Conservation (phyloP, 2,888 invertebrate genomes). For the Pseudoips prasinana region DNA sequence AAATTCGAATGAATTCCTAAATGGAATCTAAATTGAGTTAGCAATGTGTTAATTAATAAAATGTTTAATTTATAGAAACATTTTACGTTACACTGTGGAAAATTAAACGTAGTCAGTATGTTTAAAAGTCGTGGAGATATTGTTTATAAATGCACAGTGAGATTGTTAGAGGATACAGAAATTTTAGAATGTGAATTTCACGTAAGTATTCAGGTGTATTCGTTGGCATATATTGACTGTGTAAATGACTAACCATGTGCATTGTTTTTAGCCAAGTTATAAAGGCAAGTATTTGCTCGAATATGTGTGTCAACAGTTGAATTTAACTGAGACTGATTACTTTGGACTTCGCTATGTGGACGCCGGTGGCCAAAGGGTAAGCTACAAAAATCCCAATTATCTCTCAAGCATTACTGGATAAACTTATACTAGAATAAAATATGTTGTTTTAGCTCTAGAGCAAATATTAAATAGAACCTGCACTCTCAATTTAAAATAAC, state of each 20-base stretch:
- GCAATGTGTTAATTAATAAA: constrained; percentile 24
- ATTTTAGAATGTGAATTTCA: constrained; percentile 96
- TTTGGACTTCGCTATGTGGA: constrained; percentile 97
- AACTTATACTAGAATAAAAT: too few species aligned
- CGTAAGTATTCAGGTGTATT: constrained; percentile 50
- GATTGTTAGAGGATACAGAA: constrained; percentile 94
- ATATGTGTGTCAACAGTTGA: constrained; percentile 94
- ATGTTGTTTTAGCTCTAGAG: too few species aligned
- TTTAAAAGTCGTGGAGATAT: constrained; percentile 88
- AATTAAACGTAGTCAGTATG: constrained; percentile 58
- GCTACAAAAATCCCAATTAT: constrained; percentile 46
- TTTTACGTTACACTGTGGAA: constrained; percentile 17
- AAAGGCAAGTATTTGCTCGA: constrained; percentile 95
- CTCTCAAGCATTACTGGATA: too few species aligned
- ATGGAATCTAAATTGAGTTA: constrained; percentile 32
- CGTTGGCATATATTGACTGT: neutral
- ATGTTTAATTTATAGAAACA: constrained; percentile 31
- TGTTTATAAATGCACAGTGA: constrained; percentile 93
- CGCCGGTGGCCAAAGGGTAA: constrained; percentile 92
- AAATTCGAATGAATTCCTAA: constrained; percentile 28
- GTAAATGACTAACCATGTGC: neutral
- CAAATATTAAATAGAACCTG: too few species aligned
- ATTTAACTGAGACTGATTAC: constrained; percentile 96
- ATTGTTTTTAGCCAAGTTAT: constrained; percentile 88
- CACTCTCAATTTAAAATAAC: too few species aligned